Percentiles rank a stretch among this genome's conserved stretches.
These are phyloP conservation scores for Ashinkailepas kermadecensis DNA, from an alignment of 2,888 invertebrate genomes.

Conservation along the genomic window DNA sequence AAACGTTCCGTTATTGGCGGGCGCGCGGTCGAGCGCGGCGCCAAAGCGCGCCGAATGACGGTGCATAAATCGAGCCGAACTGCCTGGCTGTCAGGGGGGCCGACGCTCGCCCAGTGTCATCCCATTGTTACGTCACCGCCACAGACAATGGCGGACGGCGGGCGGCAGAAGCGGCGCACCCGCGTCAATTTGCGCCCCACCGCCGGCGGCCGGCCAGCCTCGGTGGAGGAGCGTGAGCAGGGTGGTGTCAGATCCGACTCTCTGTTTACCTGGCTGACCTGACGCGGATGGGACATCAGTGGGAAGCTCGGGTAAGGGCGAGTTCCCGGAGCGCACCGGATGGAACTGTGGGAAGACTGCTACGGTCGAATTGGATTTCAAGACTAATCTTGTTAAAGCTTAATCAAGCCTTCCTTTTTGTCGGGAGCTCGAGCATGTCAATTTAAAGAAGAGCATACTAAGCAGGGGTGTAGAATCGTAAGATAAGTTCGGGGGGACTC, in stretches of 20 bases:
- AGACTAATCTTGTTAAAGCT: too few species aligned
- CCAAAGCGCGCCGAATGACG: background rate
- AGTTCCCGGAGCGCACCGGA: too few species aligned
- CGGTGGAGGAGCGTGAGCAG: background rate
- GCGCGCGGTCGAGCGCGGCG: background rate
- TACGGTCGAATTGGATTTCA: too few species aligned
- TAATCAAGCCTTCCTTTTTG: too few species aligned
- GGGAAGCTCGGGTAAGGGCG: too few species aligned
- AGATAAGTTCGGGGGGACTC: too few species aligned
- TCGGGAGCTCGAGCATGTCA: too few species aligned
- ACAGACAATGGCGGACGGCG: background rate
- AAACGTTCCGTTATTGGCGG: background rate
- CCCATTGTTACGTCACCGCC: conserved; percentile 4
- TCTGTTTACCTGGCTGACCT: too few species aligned
- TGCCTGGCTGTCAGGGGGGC: background rate
- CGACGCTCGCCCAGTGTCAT: background rate
- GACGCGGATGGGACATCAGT: too few species aligned
- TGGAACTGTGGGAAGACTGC: too few species aligned
- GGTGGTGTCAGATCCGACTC: background rate
- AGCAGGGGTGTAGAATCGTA: too few species aligned
- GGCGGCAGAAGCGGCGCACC: background rate
- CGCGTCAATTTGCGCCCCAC: background rate
- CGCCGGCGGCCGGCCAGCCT: background rate
- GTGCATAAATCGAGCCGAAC: background rate
- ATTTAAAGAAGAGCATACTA: too few species aligned